Evolutionary conservation across 1,140 invertebrate species (phyloP), one percentile per base, ranked within the genome.

Genomic region (Drosophila pandora): DNA sequence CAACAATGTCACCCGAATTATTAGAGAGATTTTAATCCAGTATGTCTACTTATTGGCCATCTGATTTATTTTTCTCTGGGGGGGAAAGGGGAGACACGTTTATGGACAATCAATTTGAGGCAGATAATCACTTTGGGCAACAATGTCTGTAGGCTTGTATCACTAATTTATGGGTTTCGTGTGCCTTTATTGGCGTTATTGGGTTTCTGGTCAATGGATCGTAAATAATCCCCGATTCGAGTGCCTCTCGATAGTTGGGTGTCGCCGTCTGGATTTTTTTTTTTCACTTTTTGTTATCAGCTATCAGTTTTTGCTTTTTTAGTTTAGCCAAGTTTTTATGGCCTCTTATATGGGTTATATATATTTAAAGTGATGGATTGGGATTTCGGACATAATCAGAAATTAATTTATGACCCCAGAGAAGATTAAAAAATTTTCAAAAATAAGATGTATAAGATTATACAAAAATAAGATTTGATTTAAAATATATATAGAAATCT

Each of bases 151-250:
- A 13, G n/a, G 39, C 52, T 47, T 70, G 73, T 87, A 82, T 28
- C 25, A 28, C 10, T 37, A 4, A 87, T 82, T 87, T 82, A 87
- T 88, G 69, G 79, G 70, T 60, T 79, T 75, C 60, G 71, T 76
- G 76, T 17, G 17, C 17, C 17, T 17, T 17, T 17, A 17, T 17
- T 17, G 69, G 47, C 75, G 47, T 59, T 50, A 43, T 59, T 68
- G 54, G 50, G 25, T 65, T 58, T 57, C 37, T 50, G 28, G 21
- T 39, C 10, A 10, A 32, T 30, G 47, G 30, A 61, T 74, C 75
- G 73, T 87, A 87, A 84, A 84, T 84, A 81, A 87, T 54, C 2
- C 53, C 1, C 21, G 32, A 30, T 67, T 64, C 71, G 22, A 75
- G 70, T 64, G 69, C 1, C 59, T 45, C 49, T 49, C 70, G 48